Base-by-base conservation (phyloP, 2,113 vertebrate species). In the Spizaetus ornatus region DNA sequence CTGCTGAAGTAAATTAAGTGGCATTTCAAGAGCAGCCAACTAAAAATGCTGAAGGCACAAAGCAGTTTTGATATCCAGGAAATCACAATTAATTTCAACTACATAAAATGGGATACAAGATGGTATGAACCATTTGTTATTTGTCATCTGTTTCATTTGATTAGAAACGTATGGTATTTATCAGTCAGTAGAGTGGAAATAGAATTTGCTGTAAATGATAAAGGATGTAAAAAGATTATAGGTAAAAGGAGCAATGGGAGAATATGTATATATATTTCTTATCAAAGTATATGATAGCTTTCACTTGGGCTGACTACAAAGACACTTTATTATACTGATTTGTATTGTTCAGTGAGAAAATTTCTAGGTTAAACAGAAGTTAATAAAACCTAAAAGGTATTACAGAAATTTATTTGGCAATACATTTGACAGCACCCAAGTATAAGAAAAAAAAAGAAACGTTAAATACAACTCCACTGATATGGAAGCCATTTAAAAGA, bases 1-100 rank as follows among this genome's bases (percentile, higher is more conserved):
- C 34, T 73, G 67, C 62, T 82, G 74, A 96, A 97, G 79, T 85
- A 97, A 97, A 97, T 97, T 95, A 95, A 96, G 76, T 85, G 61
- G 78, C 92, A 82, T 94, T 97, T 97, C 71, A 90, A 87, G 79
- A 81, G 86, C 70, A 96, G 76, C 69, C 65, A 95, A 94, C 74
- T 88, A 93, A 97, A 94, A 95, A 53, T 88, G 91, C 81, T 88
- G 77, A 91, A 88, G 88, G 92, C 95, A 92, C 65, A 96, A 92
- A 67, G 59, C 65, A 91, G 32, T 88, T 97, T 78, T 85, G 93
- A 96, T 97, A 97, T 89, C 93, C 82, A 82, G 81, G 88, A 96
- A 93, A 95, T 90, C 85, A 86, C 81, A 92, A 93, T 95, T 97
- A 97, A 93, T 89, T 96, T 92, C 59, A 88, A 36, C 82, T 61